A percentile compares a stretch with the other conserved stretches of the same genome.
Evolutionary conservation across 1,140 invertebrate species (phyloP).

Genomic region (Listronotus bonariensis): DNA sequence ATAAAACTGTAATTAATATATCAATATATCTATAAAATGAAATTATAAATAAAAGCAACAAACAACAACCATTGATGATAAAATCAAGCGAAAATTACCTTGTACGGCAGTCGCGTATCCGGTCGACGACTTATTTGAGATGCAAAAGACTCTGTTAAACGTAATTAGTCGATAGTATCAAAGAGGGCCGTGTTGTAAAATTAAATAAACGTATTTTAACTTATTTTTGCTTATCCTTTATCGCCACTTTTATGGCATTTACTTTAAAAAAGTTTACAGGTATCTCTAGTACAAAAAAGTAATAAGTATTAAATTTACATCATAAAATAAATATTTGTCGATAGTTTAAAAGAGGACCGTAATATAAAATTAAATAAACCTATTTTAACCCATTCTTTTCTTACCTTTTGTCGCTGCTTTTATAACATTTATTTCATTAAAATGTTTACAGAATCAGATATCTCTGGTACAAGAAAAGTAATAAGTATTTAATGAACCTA

Average conservation of each 20-base stretch:
- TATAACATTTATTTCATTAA: too few relatives aligned
- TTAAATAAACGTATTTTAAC: constrained; percentile 25
- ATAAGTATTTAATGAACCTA: too few relatives aligned
- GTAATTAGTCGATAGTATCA: constrained; percentile 34
- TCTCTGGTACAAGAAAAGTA: too few relatives aligned
- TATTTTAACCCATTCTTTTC: too few relatives aligned
- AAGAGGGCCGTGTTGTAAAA: constrained; percentile 20
- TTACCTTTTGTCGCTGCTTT: too few relatives aligned
- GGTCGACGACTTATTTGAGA: constrained; percentile 26
- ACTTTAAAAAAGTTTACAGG: too few relatives aligned
- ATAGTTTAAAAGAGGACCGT: too few relatives aligned
- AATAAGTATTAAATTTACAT: too few relatives aligned
- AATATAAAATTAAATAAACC: too few relatives aligned
- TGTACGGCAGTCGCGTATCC: constrained; percentile 33
- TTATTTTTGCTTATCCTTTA: constrained; percentile 15
- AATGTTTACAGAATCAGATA: too few relatives aligned
- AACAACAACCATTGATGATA: constrained; percentile 23
- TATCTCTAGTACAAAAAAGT: too few relatives aligned
- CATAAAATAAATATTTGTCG: too few relatives aligned
- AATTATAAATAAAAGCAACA: constrained; percentile 24
- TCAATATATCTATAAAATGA: constrained; percentile 15
- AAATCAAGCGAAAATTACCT: constrained; percentile 33
- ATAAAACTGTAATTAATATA: constrained; percentile 11
- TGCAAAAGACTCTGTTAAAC: constrained; percentile 34
- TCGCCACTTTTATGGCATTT: background rate